Percentiles rank a stretch among this genome's conserved stretches.
phyloP scores from a whole-genome alignment of 2,113 vertebrate species.

The Hippocampus zosterae region DNA sequence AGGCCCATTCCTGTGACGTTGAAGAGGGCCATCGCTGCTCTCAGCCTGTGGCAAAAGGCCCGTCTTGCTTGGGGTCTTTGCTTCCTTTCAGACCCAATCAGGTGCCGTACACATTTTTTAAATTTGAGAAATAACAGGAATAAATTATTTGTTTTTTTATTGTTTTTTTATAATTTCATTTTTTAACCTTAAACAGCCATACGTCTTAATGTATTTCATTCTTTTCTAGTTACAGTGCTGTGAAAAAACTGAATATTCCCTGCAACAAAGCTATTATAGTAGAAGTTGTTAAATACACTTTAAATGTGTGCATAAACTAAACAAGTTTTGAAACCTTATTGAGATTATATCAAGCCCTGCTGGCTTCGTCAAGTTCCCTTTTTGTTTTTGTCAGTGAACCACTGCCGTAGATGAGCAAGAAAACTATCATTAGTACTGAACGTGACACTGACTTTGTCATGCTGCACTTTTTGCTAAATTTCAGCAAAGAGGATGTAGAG shows the following conservation, averaged over 20 bases:
- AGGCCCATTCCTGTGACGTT: constrained; percentile 96
- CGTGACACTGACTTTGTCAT: background rate
- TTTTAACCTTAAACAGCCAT: no score
- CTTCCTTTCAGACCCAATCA: constrained; percentile 97
- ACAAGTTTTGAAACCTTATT: background rate
- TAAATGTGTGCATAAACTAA: background rate
- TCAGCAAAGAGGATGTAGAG: constrained; percentile 96
- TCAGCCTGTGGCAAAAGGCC: constrained; percentile 96
- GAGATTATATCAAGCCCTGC: background rate
- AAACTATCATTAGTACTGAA: background rate
- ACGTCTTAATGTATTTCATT: no score
- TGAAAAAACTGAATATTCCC: background rate
- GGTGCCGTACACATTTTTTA: constrained; percentile 66
- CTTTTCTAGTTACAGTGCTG: no score
- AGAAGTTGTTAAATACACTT: background rate
- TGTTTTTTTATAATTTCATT: background rate
- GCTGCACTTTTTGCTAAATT: constrained; percentile 19
- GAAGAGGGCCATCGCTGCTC: constrained; percentile 93
- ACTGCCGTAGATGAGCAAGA: background rate
- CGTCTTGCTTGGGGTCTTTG: constrained; percentile 96
- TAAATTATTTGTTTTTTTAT: background rate
- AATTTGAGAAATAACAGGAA: background rate
- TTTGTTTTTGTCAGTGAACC: constrained; percentile 4
- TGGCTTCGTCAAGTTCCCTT: background rate
- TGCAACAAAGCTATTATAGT: background rate